Percentiles rank a stretch among this genome's conserved stretches.
Evolutionary conservation across 2,888 invertebrate genomes (phyloP).

Genomic region (Eupithecia pulchellata): DNA sequence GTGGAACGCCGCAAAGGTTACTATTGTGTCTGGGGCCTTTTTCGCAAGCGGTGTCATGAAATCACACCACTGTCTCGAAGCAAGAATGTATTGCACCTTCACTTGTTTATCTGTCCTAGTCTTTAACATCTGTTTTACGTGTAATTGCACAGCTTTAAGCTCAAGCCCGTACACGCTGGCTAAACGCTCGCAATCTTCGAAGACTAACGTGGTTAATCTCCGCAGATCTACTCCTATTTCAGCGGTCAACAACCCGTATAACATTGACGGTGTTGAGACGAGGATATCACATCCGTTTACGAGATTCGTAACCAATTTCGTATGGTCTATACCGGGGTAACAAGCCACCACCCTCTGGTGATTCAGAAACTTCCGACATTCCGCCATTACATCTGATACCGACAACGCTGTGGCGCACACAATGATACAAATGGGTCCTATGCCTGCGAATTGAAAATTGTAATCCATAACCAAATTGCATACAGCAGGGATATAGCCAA

Average conservation of each 20-base stretch:
- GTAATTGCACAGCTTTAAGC: conserved; percentile 70
- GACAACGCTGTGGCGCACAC: conserved; percentile 87
- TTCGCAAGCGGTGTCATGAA: conserved; percentile 84
- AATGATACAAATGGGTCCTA: conserved; percentile 88
- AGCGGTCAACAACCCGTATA: conserved; percentile 72
- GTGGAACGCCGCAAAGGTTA: conserved; percentile 89
- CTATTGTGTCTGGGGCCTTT: conserved; percentile 84
- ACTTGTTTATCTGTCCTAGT: conserved; percentile 70
- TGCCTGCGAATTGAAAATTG: conserved; percentile 62
- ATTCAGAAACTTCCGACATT: conserved; percentile 72
- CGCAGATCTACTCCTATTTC: conserved; percentile 84
- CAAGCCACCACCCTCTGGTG: conserved; percentile 68
- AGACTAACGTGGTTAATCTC: conserved; percentile 87
- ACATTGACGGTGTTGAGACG: conserved; percentile 88
- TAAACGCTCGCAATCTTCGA: conserved; percentile 90
- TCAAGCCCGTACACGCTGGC: conserved; percentile 81
- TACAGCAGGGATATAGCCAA: conserved; percentile 89
- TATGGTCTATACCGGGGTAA: conserved; percentile 73
- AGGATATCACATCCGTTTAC: conserved; percentile 89
- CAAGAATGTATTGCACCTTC: conserved; percentile 85
- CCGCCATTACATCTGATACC: conserved; percentile 75
- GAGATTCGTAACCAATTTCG: conserved; percentile 72
- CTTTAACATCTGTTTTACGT: conserved; percentile 75
- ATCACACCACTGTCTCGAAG: conserved; percentile 87
- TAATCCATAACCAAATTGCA: conserved; percentile 85